phyloP scores from a whole-genome alignment of 2,113 vertebrate species.

The Entomyzon cyanotis region DNA sequence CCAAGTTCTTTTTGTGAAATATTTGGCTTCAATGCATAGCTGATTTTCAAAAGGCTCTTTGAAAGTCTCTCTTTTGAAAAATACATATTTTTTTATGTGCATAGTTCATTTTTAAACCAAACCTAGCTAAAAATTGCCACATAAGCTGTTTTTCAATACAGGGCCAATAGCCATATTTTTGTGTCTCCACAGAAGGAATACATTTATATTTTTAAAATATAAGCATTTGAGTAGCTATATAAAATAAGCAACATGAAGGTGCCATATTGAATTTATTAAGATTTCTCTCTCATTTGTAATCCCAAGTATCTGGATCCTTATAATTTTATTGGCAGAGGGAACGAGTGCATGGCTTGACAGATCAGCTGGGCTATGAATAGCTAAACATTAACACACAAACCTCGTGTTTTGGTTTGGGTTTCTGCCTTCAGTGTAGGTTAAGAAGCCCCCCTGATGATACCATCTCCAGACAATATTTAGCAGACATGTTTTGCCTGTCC shows the following conservation, averaged over 20 bases:
- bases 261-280: constrained; percentile 33
- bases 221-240: constrained; percentile 4
- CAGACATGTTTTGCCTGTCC: neutral
- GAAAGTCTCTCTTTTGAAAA: constrained; percentile 24
- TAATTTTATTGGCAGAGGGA: constrained; percentile 6
- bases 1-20: constrained; percentile 34
- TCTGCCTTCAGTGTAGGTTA: neutral
- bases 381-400: neutral
- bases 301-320: neutral
- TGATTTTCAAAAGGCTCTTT: constrained; percentile 51
- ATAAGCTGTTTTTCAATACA: neutral
- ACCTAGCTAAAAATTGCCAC: constrained; percentile 21
- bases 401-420: neutral
- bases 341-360: neutral
- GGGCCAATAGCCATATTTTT: neutral
- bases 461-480: neutral
- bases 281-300: neutral
- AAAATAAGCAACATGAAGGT: constrained; percentile 23
- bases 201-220: neutral
- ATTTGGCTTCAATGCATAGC: constrained; percentile 26
- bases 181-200: constrained; percentile 10
- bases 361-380: neutral
- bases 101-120: constrained; percentile 25
- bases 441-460: neutral
- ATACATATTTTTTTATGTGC: neutral